Base-by-base conservation (phyloP, 2,888 invertebrate species). In the Camptogramma bilineatum region DNA sequence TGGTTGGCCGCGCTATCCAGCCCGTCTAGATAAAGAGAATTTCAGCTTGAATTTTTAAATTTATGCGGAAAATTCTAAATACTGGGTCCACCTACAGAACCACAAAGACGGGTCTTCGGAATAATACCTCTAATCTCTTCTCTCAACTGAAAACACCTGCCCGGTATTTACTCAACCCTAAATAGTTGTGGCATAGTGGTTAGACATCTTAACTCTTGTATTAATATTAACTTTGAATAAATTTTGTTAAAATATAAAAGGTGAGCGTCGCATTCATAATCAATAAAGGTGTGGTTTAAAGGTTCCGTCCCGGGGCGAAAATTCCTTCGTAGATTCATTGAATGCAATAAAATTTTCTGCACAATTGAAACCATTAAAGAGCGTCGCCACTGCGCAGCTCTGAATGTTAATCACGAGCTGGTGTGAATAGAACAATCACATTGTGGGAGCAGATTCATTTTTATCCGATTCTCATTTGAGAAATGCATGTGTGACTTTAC, bases 281-380 rank as follows among this genome's bases (percentile, higher is more conserved):
- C 85, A 79, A 87, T 85, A 80, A 80, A 80, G 81, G 79, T 83
- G 84, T 69, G 80, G 78, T 83, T 79, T 80, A 83, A 87, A 82
- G 80, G 77, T 78, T 75, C 75, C 71, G 70, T 74, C 79, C 78
- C 68, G 76, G 75, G 81, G 84, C 74, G 72, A 78, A 84, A 39
- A 85, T 83, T 81, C 82, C 82, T 80, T 82, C 70, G 78, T 79
- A 81, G 82, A 86, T 81, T 86, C 86, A 87, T 87, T 88, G 86
- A 89, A 87, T 90, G 90, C 88, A 88, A 90, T 90, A 91, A 90
- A 91, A 91, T 89, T 90, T 91, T 91, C 91, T 86, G 85, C 88
- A 90, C 90, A 90, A 91, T 91, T 89, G 90, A 88, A 88, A 86
- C 90, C 90, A 90, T 91, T 91, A 87, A 87, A 87, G 84, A 85